Base-by-base conservation (phyloP, 1,140 invertebrate genomes). In the Kradibia gibbosae region DNA sequence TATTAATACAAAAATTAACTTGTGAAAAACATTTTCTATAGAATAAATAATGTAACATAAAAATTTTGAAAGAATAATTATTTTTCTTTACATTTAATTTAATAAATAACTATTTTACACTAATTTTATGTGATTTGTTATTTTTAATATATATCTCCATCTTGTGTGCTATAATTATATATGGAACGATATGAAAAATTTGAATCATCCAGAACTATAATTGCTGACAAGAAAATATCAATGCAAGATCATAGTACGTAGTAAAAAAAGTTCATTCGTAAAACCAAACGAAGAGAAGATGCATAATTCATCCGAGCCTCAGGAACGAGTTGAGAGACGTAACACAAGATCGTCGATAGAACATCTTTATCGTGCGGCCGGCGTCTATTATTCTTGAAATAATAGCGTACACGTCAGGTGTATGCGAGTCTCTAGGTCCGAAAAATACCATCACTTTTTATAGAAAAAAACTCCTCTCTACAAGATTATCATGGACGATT, bases 311-410 rank as follows among this genome's bases (percentile, higher is more conserved):
- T 28, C 45, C 0, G 1, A 22, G 62, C 55, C 39, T 45, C 11
- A 11, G 60, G 60, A 36, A 78, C 31, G 72, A 53, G 50, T 42
- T n/a, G 73, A 62, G 75, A 77, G 39, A 78, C 60, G 76, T 78
- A 78, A 78, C 62, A n/a, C 31, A 78, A 78, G 60, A 78, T 78
- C 62, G 62, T n/a, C 71, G 78, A 80, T 74, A 74, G 78, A 80
- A 74, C 71, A 80, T 74, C 78, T 80, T 80, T 80, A 80, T 80
- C 70, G 53, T 50, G 20, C 36, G 48, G 39, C 53, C 22, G 13
- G 53, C 55, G 57, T 80, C 78, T 80, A 80, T 80, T 80, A 80
- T 80, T 80, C 71, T 74, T 57, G 57, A 80, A 71, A 80, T 80
- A 80, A 80, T 74, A 48, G 78, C 39, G 53, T 36, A 39, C 28